These are phyloP conservation scores for Potorous gilbertii DNA, from an alignment of 2,797 vertebrate species.

Conservation along the genomic window DNA sequence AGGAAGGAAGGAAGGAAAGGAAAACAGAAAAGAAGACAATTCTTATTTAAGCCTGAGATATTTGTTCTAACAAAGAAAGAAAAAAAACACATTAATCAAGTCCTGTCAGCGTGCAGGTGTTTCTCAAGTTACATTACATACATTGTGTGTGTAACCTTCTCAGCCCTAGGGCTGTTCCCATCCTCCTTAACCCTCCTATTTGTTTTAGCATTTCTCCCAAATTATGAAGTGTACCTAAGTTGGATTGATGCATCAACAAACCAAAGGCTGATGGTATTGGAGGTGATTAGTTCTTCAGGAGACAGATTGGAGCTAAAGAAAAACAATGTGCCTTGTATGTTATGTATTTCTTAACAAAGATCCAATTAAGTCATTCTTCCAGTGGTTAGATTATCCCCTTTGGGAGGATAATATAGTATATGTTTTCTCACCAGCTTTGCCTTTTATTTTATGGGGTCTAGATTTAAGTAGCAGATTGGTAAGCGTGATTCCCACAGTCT, in stretches of 20 bases:
- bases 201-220: constrained; percentile 80
- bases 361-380: not conserved
- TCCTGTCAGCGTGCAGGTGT: constrained; percentile 11
- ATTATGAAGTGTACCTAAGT: constrained; percentile 54
- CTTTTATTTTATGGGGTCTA: not conserved
- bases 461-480: constrained; percentile 28
- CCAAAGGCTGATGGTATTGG: not conserved
- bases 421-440: not conserved
- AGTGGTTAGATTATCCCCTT: fast-evolving
- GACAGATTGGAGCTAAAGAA: not conserved
- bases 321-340: not conserved
- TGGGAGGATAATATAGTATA: not conserved
- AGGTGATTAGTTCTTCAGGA: not conserved
- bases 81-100: constrained; percentile 10
- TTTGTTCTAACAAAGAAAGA: constrained; percentile 53
- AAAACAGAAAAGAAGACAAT: not conserved
- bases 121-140: constrained; percentile 41
- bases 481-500: constrained; percentile 59
- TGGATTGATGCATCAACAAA: constrained; percentile 7
- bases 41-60: constrained; percentile 18
- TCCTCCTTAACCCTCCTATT: constrained; percentile 3
- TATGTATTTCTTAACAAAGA: not conserved
- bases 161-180: not conserved
- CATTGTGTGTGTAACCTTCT: constrained; percentile 16
- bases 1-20: fast-evolving